Percentiles rank a stretch among this genome's conserved stretches.
Conservation (phyloP, 2,888 invertebrate species). For the Brachypalpus laphriformis region DNA sequence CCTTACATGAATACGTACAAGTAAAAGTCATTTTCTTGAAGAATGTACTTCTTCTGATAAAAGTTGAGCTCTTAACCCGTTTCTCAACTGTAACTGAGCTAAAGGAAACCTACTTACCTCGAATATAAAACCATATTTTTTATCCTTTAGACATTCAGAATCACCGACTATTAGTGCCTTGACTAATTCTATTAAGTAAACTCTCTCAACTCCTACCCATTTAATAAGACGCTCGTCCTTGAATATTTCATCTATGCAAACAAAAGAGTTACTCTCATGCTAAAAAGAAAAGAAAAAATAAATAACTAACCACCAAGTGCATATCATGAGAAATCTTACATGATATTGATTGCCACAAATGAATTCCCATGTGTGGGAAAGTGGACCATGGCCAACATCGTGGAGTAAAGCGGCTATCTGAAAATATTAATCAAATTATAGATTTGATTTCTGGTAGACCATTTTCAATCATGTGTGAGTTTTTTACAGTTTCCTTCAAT, state of each 20-base stretch:
- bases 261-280: constrained; percentile 78
- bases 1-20: too few relatives aligned
- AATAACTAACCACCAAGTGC: background rate
- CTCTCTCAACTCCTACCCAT: constrained; percentile 70
- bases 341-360: constrained; percentile 72
- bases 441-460: too few relatives aligned
- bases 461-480: too few relatives aligned
- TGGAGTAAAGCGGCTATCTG: constrained; percentile 87
- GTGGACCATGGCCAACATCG: constrained; percentile 88
- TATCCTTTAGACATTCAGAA: constrained; percentile 71
- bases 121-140: constrained; percentile 77
- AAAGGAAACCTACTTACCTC: too few relatives aligned
- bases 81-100: too few relatives aligned
- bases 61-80: too few relatives aligned
- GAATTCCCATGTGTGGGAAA: constrained; percentile 86
- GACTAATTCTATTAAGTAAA: constrained; percentile 78
- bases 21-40: too few relatives aligned
- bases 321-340: constrained; percentile 25
- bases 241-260: constrained; percentile 79
- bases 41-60: too few relatives aligned
- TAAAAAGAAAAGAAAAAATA: constrained; percentile 51
- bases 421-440: constrained; percentile 80
- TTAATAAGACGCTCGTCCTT: constrained; percentile 71
- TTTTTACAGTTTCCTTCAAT: too few relatives aligned
- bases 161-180: constrained; percentile 79